Percentiles rank a stretch among this genome's conserved stretches.
These are phyloP conservation scores for Axis porcinus DNA, from an alignment of 2,113 vertebrate species.

Conservation along the genomic window DNA sequence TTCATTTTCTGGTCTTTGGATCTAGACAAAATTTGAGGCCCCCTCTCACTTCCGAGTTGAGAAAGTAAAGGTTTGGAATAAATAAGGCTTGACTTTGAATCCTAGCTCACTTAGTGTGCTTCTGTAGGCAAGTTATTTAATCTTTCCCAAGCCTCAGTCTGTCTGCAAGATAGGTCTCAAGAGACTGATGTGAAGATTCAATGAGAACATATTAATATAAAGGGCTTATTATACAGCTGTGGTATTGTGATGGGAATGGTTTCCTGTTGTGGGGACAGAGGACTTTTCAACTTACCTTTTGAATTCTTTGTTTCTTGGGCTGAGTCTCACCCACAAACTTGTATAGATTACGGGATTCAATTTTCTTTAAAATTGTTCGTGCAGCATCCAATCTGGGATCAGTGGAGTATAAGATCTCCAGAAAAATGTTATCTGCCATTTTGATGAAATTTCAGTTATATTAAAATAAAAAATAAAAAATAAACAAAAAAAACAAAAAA, in stretches of 20 bases:
- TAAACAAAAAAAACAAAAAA: not conserved
- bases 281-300: conserved; percentile 66
- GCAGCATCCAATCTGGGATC: conserved; percentile 82
- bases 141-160: not conserved
- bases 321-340: conserved; percentile 90
- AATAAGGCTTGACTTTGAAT: not conserved
- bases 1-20: not conserved
- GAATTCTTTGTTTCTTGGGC: conserved; percentile 33
- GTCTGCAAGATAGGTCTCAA: not conserved
- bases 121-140: not conserved
- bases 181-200: not conserved
- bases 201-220: not conserved
- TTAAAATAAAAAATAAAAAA: not conserved
- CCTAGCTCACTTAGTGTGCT: not conserved
- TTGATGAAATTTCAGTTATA: conserved; percentile 43
- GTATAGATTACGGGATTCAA: conserved; percentile 88
- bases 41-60: not conserved
- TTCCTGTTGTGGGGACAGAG: not conserved
- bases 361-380: conserved; percentile 85
- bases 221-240: not conserved
- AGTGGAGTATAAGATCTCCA: conserved; percentile 91
- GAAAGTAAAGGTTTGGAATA: not conserved
- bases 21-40: not conserved
- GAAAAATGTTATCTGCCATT: conserved; percentile 89
- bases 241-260: not conserved